A percentile compares a stretch with the other conserved stretches of the same genome.
Conservation (phyloP, 2,113 vertebrate species). For the Falcunculus frontatus region DNA sequence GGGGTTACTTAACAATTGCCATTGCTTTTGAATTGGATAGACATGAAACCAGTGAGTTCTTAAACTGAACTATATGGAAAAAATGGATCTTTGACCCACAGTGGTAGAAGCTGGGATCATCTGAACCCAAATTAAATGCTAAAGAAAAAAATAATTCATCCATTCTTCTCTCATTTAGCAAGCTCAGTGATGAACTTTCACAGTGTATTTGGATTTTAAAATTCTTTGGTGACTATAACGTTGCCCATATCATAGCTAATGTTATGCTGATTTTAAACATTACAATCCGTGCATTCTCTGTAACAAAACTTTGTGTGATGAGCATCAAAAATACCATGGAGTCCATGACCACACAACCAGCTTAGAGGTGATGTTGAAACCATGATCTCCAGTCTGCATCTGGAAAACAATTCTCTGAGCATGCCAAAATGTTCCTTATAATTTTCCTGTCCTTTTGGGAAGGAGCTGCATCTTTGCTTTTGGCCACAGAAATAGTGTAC, state of each 20-base stretch:
- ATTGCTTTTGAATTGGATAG: not conserved
- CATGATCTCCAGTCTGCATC: not conserved
- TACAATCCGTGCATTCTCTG: not conserved
- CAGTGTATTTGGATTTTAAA: not conserved
- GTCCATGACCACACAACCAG: not conserved
- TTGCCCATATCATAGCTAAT: not conserved
- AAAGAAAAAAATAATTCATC: not conserved
- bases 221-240: not conserved
- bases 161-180: not conserved
- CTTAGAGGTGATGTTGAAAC: not conserved
- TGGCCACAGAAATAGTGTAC: not conserved
- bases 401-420: not conserved
- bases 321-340: rapidly evolving
- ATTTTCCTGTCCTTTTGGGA: not conserved
- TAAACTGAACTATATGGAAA: not conserved
- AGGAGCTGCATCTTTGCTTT: not conserved
- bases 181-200: not conserved
- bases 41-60: not conserved
- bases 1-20: not conserved
- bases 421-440: not conserved
- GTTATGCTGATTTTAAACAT: not conserved
- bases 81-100: not conserved
- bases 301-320: not conserved
- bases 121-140: not conserved
- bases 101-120: not conserved